phyloP scores from a whole-genome alignment of 2,113 vertebrate species.

The Dryoscopus gambensis region DNA sequence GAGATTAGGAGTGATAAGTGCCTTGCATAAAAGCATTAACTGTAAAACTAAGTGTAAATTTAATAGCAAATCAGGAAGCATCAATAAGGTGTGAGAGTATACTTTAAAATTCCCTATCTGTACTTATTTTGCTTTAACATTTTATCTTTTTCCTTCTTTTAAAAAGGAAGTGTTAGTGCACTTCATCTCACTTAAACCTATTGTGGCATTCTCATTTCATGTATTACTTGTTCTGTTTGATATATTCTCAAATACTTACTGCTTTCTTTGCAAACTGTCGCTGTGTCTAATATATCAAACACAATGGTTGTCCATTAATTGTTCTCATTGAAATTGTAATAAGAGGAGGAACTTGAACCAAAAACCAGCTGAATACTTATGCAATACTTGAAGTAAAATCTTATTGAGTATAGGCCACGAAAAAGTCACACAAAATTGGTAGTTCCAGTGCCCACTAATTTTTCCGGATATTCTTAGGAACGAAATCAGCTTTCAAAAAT shows the following conservation, averaged over 20 bases:
- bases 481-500: not conserved
- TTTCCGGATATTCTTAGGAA: not conserved
- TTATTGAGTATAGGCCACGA: not conserved
- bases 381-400: not conserved
- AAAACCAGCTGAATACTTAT: not conserved
- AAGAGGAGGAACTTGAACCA: not conserved
- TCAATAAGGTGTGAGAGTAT: not conserved
- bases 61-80: not conserved
- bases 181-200: not conserved
- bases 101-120: not conserved
- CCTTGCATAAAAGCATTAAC: not conserved
- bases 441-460: not conserved
- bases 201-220: not conserved
- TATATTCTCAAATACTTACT: not conserved
- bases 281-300: not conserved
- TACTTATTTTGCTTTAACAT: not conserved
- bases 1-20: not conserved
- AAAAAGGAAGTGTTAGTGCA: not conserved
- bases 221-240: not conserved
- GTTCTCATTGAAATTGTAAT: not conserved
- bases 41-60: not conserved
- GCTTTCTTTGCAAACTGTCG: not conserved
- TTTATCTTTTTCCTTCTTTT: not conserved
- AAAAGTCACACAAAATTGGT: not conserved
- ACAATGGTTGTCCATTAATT: not conserved